phyloP scores from a whole-genome alignment of 2,888 invertebrate species.

The Argyresthia albistria region DNA sequence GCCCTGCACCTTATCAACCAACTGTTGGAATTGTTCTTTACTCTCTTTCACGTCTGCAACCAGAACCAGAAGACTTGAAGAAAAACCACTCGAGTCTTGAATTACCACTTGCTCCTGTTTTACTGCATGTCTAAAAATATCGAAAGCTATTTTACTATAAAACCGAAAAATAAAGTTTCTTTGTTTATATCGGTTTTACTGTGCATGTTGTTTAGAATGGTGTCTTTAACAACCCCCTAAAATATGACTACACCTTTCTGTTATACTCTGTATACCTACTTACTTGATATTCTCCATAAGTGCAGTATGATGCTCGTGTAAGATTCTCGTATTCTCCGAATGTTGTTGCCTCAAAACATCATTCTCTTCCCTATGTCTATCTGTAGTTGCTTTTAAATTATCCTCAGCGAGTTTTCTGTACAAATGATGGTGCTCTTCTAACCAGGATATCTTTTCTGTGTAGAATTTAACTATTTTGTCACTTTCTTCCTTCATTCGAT shows the following conservation, averaged over 20 bases:
- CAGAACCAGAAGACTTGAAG: slow-evolving; percentile 58
- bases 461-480: slow-evolving; percentile 61
- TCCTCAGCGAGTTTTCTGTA: slow-evolving; percentile 66
- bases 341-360: slow-evolving; percentile 58
- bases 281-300: slow-evolving; percentile 73
- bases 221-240: too few relatives aligned
- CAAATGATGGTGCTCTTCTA: slow-evolving; percentile 65
- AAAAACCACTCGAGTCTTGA: slow-evolving; percentile 60
- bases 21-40: slow-evolving; percentile 47
- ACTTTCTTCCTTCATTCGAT: slow-evolving; percentile 73
- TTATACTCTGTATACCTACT: too few relatives aligned
- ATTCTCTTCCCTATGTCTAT: slow-evolving; percentile 53
- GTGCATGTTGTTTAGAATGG: too few relatives aligned
- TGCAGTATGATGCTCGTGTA: slow-evolving; percentile 63
- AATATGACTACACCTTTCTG: too few relatives aligned
- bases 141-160: too few relatives aligned
- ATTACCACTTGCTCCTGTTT: slow-evolving; percentile 63
- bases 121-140: slow-evolving; percentile 53
- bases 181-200: too few relatives aligned
- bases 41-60: slow-evolving; percentile 60
- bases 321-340: slow-evolving; percentile 46
- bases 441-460: slow-evolving; percentile 60
- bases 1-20: slow-evolving; percentile 58
- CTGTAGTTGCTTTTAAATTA: slow-evolving; percentile 53
- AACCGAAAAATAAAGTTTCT: too few relatives aligned